A percentile compares a stretch with the other conserved stretches of the same genome.
Conservation (phyloP, 2,797 vertebrate species). For the Sarcoramphus papa region DNA sequence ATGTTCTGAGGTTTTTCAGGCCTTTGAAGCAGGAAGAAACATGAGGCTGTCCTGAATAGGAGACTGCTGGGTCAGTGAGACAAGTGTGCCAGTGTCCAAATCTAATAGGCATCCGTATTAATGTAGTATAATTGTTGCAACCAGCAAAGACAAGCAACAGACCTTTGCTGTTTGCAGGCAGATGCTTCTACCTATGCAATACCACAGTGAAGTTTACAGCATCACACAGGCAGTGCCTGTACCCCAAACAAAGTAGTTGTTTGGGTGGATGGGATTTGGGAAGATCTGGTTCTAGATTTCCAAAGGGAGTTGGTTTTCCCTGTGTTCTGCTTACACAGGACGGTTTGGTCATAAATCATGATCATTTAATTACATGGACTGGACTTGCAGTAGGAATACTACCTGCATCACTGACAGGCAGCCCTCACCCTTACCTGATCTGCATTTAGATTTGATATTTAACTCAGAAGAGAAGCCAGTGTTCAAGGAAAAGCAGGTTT, state of each 20-base stretch:
- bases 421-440: background rate
- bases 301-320: background rate
- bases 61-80: background rate
- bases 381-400: background rate
- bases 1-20: background rate
- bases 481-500: background rate
- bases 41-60: background rate
- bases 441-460: background rate
- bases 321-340: background rate
- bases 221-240: background rate
- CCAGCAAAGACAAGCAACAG: background rate
- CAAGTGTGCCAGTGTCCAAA: background rate
- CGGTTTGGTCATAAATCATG: background rate
- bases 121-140: background rate
- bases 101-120: fast-evolving
- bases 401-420: background rate
- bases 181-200: background rate
- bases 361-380: background rate
- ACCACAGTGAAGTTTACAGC: background rate
- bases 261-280: background rate
- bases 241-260: background rate
- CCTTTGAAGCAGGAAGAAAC: background rate
- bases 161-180: background rate
- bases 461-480: background rate
- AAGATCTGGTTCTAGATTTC: background rate